A percentile compares a stretch with the other conserved stretches of the same genome.
These are phyloP conservation scores for Platalea minor DNA, from an alignment of 2,797 vertebrate genomes.

Conservation along the genomic window DNA sequence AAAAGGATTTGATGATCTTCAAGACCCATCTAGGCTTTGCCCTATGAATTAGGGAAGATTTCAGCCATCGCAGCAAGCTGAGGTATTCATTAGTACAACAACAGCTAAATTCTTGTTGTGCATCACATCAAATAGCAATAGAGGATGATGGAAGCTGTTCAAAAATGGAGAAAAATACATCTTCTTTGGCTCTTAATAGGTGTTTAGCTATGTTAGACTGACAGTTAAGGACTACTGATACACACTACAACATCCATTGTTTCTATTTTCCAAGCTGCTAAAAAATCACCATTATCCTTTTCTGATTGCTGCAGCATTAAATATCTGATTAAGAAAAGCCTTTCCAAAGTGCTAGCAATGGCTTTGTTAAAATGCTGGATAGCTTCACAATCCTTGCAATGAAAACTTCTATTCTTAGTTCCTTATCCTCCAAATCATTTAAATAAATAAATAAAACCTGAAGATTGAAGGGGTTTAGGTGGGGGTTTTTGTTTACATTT, in stretches of 20 bases:
- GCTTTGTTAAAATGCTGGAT: neutral
- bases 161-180: neutral
- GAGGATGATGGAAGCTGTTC: neutral
- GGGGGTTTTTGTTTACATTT: neutral
- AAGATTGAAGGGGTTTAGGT: neutral
- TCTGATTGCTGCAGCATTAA: neutral
- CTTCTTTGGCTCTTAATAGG: neutral
- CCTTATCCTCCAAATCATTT: neutral
- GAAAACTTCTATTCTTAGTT: neutral
- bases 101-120: neutral
- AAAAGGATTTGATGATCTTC: neutral
- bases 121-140: neutral
- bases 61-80: neutral
- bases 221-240: neutral
- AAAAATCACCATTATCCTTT: neutral
- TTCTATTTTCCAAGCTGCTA: neutral
- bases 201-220: neutral
- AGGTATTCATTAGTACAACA: neutral
- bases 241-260: neutral
- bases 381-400: neutral
- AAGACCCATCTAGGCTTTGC: neutral
- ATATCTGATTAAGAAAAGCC: slow-evolving; percentile 1
- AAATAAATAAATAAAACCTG: neutral
- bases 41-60: neutral
- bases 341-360: neutral